Conservation (phyloP, 2,113 vertebrate genomes). For the Tympanuchus pallidicinctus region DNA sequence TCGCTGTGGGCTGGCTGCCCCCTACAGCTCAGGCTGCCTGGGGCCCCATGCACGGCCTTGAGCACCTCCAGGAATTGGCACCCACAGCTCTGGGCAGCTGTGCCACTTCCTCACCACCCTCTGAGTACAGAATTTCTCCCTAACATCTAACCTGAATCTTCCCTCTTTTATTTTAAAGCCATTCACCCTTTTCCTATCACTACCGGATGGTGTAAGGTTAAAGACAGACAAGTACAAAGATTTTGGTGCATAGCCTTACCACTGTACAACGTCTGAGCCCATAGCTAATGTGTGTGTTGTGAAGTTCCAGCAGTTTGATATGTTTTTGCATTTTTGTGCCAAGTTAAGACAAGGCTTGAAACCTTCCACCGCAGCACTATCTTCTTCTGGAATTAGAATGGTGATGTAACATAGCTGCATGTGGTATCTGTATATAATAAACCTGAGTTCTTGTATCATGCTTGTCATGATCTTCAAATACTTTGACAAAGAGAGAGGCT, state of each 20-base stretch:
- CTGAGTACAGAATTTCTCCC: no score
- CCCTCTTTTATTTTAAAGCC: no score
- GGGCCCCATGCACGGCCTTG: no score
- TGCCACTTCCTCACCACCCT: no score
- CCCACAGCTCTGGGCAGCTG: no score
- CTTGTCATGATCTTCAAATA: not conserved
- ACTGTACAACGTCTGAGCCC: rapidly evolving
- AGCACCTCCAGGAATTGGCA: no score
- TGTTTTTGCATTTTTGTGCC: not conserved
- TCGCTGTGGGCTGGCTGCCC: no score
- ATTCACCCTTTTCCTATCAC: no score
- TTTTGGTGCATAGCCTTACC: not conserved
- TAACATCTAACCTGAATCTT: no score
- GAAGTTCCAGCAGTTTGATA: not conserved
- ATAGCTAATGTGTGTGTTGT: not conserved
- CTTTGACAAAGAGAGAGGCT: not conserved
- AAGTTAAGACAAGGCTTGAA: not conserved
- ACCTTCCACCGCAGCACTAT: not conserved
- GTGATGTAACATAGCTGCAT: not conserved
- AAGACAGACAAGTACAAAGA: not conserved
- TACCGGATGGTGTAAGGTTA: not conserved
- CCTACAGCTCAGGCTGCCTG: no score
- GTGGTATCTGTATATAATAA: not conserved
- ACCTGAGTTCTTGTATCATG: not conserved
- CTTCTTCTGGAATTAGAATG: not conserved